Conservation (phyloP, 2,797 vertebrate genomes). For the Apodemus agrarius region DNA sequence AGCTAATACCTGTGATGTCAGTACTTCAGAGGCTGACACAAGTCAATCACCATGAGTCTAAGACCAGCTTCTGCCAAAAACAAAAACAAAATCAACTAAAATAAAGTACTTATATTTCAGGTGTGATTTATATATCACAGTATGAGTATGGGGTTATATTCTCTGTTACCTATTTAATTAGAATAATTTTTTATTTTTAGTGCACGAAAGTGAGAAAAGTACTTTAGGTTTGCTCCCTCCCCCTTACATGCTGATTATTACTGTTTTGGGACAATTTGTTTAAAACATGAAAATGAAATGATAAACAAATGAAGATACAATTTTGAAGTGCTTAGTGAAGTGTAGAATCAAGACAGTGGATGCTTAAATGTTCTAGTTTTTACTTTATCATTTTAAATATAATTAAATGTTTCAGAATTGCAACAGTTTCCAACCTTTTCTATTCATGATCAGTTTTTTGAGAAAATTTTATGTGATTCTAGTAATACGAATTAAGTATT, state of each 20-base stretch:
- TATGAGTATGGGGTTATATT: background rate
- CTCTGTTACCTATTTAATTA: slow-evolving; percentile 42
- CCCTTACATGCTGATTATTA: background rate
- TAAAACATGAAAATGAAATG: background rate
- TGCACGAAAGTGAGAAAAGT: slow-evolving; percentile 11
- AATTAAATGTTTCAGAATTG: background rate
- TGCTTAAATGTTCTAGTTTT: slow-evolving; percentile 30
- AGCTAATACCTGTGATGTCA: background rate
- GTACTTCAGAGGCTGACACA: background rate
- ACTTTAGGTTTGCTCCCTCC: background rate
- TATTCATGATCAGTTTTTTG: background rate
- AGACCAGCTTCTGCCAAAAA: background rate
- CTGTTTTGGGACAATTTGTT: background rate
- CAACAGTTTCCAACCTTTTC: background rate
- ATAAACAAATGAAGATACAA: slow-evolving; percentile 24
- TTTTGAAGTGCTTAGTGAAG: background rate
- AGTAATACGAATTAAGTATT: background rate
- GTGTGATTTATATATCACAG: background rate
- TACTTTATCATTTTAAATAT: background rate
- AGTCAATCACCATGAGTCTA: no score
- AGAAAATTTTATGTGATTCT: background rate
- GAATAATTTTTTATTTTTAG: background rate
- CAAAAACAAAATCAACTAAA: background rate
- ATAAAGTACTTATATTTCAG: slow-evolving; percentile 3
- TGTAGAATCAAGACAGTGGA: background rate